Conservation (phyloP, 2,113 vertebrate species). For the Chlorocebus sabaeus region DNA sequence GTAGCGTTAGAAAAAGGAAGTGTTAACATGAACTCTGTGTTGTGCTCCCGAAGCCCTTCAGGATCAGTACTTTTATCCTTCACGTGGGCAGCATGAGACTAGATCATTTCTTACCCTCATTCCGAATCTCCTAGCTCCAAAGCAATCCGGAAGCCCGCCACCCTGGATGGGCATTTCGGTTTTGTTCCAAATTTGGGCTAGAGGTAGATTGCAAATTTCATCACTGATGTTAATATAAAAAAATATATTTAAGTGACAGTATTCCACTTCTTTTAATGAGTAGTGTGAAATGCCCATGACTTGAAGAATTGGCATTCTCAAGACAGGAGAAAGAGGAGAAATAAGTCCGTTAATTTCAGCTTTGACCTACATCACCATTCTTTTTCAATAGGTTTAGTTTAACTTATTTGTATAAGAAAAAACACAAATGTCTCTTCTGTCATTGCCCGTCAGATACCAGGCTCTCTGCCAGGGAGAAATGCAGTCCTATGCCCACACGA, state of each 20-base stretch:
- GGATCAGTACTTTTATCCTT: background rate
- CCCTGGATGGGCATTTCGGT: rapidly evolving
- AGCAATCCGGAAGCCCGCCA: background rate
- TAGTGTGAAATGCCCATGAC: rapidly evolving
- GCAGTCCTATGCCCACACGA: background rate
- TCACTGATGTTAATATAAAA: background rate
- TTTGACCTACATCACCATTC: rapidly evolving
- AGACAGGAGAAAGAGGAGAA: background rate
- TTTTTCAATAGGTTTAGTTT: conserved; percentile 13
- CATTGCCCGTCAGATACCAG: conserved; percentile 27
- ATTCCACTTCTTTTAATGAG: background rate
- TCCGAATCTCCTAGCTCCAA: background rate
- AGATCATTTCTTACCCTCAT: rapidly evolving
- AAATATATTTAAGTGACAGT: rapidly evolving
- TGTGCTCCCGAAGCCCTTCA: background rate
- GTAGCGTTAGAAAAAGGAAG: background rate
- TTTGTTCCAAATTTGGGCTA: background rate
- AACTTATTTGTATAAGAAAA: conserved; percentile 32
- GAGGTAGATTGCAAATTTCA: background rate
- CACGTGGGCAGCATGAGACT: rapidly evolving
- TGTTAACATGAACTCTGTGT: rapidly evolving
- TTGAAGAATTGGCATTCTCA: background rate
- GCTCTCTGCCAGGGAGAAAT: conserved; percentile 22
- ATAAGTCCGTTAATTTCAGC: too few relatives aligned
- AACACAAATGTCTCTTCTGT: background rate